phyloP scores from a whole-genome alignment of 2,113 vertebrate genomes.

The Triplophysa siluroides region DNA sequence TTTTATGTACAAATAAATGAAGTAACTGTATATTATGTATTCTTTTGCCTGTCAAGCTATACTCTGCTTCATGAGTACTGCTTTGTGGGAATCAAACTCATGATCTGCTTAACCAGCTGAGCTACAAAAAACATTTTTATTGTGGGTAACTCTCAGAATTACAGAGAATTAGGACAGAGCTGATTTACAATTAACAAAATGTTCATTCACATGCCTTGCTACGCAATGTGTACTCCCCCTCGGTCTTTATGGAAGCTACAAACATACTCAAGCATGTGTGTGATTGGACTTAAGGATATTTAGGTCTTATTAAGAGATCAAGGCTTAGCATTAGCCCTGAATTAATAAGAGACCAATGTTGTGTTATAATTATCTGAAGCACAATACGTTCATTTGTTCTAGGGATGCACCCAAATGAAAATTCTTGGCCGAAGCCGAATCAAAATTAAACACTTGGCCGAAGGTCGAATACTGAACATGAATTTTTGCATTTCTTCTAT shows the following conservation, averaged over 20 bases:
- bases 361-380: neutral
- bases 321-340: constrained; percentile 2
- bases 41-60: too few species aligned
- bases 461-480: too few species aligned
- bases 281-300: neutral
- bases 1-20: too few species aligned
- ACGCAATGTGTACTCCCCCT: constrained; percentile 1
- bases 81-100: too few species aligned
- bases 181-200: constrained; percentile 40
- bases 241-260: neutral
- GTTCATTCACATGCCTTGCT: constrained; percentile 4
- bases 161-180: neutral
- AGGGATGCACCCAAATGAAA: too few species aligned
- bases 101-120: too few species aligned
- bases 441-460: too few species aligned
- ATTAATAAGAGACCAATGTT: neutral
- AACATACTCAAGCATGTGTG: constrained; percentile 4
- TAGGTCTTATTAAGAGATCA: neutral
- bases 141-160: neutral
- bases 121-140: too few species aligned
- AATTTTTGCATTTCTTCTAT: too few species aligned
- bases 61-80: too few species aligned
- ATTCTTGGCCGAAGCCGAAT: too few species aligned
- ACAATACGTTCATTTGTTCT: neutral
- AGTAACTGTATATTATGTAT: too few species aligned